A percentile compares a stretch with the other conserved stretches of the same genome.
phyloP scores from a whole-genome alignment of 2,888 invertebrate species.

The Melitaea athalia region DNA sequence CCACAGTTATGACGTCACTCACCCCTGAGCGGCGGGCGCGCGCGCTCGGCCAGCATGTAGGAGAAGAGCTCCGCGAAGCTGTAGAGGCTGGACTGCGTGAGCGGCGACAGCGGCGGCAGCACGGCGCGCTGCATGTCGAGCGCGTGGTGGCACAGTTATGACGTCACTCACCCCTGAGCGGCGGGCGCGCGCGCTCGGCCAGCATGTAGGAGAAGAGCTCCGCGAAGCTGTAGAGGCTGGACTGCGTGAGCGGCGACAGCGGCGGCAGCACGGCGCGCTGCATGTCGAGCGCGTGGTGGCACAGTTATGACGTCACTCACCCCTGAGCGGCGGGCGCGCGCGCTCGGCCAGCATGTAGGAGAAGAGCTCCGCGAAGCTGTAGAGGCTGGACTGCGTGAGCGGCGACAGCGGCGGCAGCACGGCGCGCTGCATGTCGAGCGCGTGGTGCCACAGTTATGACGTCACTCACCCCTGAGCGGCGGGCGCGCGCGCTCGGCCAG shows the following conservation, averaged over 20 bases:
- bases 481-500: conserved; percentile 91
- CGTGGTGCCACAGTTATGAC: too few species aligned
- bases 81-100: conserved; percentile 96
- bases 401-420: conserved; percentile 96
- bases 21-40: conserved; percentile 85
- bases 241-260: conserved; percentile 96
- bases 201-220: conserved; percentile 98
- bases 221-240: conserved; percentile 95
- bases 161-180: conserved; percentile 77
- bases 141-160: too few species aligned
- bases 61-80: conserved; percentile 97
- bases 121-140: too few species aligned
- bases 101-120: conserved; percentile 94
- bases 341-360: conserved; percentile 96
- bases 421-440: too few species aligned
- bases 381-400: conserved; percentile 96
- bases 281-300: too few species aligned
- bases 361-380: conserved; percentile 97
- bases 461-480: conserved; percentile 77
- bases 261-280: conserved; percentile 95
- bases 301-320: conserved; percentile 77
- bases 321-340: conserved; percentile 85
- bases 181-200: conserved; percentile 89
- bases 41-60: conserved; percentile 95
- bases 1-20: too few species aligned